Percentiles rank a stretch among this genome's conserved stretches.
phyloP scores from a whole-genome alignment of 1,140 invertebrate species.

The Drosophila sechellia region DNA sequence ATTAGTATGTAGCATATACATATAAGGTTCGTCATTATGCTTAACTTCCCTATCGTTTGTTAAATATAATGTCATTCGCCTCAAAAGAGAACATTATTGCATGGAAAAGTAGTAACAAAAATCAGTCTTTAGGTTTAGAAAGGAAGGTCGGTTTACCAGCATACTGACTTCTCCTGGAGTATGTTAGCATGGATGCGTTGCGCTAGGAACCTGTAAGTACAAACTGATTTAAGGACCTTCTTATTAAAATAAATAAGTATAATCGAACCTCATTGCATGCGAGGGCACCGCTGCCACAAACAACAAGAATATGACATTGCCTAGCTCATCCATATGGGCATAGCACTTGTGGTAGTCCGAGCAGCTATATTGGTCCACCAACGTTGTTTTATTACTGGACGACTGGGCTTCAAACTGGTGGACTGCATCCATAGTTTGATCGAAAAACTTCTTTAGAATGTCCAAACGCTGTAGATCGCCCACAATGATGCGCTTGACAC shows the following conservation, averaged over 20 bases:
- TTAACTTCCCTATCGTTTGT: not conserved
- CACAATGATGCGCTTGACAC: conserved; percentile 65
- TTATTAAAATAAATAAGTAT: rapidly evolving
- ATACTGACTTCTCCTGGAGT: conserved; percentile 47
- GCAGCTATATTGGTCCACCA: conserved; percentile 75
- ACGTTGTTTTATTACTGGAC: conserved; percentile 14
- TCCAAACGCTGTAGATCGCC: conserved; percentile 73
- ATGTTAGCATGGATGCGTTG: conserved; percentile 43
- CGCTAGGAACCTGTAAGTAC: conserved; percentile 39
- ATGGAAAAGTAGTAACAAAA: not conserved
- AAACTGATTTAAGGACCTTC: not conserved
- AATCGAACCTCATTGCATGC: conserved; percentile 70
- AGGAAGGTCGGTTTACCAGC: conserved; percentile 31
- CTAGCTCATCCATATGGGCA: conserved; percentile 62
- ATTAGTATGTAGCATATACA: not conserved
- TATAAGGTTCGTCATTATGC: not conserved
- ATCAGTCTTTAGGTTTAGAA: conserved; percentile 34
- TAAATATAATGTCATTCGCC: not conserved
- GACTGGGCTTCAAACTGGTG: conserved; percentile 36
- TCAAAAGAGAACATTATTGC: not conserved
- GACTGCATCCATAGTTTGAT: conserved; percentile 68
- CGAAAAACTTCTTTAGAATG: conserved; percentile 72
- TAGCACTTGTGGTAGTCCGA: conserved; percentile 78
- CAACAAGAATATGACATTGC: conserved; percentile 67
- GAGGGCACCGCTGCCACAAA: conserved; percentile 76